phyloP scores from a whole-genome alignment of 1,140 invertebrate species.

The Manduca sexta region DNA sequence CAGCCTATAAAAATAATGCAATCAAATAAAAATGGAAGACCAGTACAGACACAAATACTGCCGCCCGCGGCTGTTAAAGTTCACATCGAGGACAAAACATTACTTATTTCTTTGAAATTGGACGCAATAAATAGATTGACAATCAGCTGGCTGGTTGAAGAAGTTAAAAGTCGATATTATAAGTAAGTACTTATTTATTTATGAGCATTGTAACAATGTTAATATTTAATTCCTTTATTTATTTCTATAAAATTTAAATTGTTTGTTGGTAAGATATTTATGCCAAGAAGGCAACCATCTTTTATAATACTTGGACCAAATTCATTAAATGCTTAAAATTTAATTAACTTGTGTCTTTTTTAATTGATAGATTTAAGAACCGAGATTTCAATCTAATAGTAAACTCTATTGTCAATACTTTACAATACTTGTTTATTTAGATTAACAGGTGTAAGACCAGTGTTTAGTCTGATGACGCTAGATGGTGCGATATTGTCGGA shows the following conservation, averaged over 20 bases:
- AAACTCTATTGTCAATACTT: too few relatives aligned
- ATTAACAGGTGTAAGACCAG: slow-evolving; percentile 77
- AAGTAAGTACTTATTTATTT: slow-evolving; percentile 73
- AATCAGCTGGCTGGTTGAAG: slow-evolving; percentile 80
- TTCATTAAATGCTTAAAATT: too few relatives aligned
- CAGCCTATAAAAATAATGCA: slow-evolving; percentile 64
- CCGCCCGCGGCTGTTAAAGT: slow-evolving; percentile 75
- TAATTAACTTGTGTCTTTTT: too few relatives aligned
- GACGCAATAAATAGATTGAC: slow-evolving; percentile 75
- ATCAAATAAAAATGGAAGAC: slow-evolving; percentile 46
- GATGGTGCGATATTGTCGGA: slow-evolving; percentile 79
- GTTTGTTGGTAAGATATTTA: too few relatives aligned
- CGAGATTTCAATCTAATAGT: too few relatives aligned
- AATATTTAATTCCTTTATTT: slow-evolving; percentile 1
- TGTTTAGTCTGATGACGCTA: slow-evolving; percentile 77
- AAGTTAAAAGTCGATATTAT: slow-evolving; percentile 80
- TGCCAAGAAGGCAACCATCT: too few relatives aligned
- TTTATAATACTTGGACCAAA: too few relatives aligned
- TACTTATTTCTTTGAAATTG: slow-evolving; percentile 77
- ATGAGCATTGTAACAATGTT: neutral
- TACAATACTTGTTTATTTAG: slow-evolving; percentile 48
- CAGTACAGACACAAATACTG: slow-evolving; percentile 53
- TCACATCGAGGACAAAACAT: slow-evolving; percentile 76
- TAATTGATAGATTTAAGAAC: too few relatives aligned
- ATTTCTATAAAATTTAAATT: neutral